Evolutionary conservation across 2,888 invertebrate species (phyloP).

Genomic region (Agriopis aurantiaria): DNA sequence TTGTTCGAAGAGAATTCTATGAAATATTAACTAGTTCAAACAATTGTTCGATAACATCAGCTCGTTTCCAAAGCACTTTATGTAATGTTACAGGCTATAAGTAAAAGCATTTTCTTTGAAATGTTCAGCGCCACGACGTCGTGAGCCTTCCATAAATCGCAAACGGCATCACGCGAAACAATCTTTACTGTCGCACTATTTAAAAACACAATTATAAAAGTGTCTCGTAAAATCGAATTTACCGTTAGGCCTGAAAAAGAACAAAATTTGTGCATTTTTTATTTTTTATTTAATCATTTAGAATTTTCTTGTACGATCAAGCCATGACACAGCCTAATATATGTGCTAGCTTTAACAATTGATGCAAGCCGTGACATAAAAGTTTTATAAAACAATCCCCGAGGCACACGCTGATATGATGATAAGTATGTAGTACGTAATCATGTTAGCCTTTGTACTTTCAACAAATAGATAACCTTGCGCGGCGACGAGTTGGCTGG

Average conservation of each 20-base stretch:
- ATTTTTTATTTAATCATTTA: too few relatives aligned
- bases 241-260: neutral
- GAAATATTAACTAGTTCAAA: slow-evolving; percentile 36
- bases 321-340: too few relatives aligned
- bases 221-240: neutral
- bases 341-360: neutral
- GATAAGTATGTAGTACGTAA: slow-evolving; percentile 7
- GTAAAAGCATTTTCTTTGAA: slow-evolving; percentile 48
- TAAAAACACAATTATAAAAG: slow-evolving; percentile 13
- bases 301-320: too few relatives aligned
- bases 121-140: slow-evolving; percentile 36
- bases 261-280: too few relatives aligned
- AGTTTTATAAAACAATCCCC: neutral
- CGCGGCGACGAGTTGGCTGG: slow-evolving; percentile 64
- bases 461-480: slow-evolving; percentile 62
- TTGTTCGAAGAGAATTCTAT: slow-evolving; percentile 22
- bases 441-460: slow-evolving; percentile 42
- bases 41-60: slow-evolving; percentile 40
- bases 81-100: slow-evolving; percentile 30
- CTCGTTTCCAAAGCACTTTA: slow-evolving; percentile 23
- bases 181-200: slow-evolving; percentile 21
- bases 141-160: slow-evolving; percentile 44
- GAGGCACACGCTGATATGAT: slow-evolving; percentile 22
- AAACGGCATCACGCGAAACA: slow-evolving; percentile 48
- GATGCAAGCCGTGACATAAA: neutral